Evolutionary conservation across 2,797 vertebrate genomes (phyloP), one percentile per base, ranked within the genome.

Genomic region (Phoxinus dragarum): DNA sequence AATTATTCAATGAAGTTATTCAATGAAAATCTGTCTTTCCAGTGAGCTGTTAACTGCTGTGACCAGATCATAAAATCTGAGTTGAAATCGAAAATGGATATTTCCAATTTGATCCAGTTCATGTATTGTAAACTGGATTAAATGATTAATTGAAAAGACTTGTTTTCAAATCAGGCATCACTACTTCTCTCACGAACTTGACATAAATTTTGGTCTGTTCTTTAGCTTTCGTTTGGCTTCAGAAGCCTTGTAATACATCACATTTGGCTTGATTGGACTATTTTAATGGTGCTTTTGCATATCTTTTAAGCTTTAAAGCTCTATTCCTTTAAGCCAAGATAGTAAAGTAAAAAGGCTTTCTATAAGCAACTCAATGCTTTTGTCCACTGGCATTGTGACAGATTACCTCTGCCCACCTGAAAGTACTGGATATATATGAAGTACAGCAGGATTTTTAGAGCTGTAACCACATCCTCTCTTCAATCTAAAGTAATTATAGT

Each of bases 351-450:
- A 85, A 47, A 52, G 47, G 27, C 21, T 31, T 59, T 81, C 68
- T 74, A 85, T 81, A 64, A 90, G 74, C 38, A 44, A 64, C 64
- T 89, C 69, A 66, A 56, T 79, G 74, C n/a, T 81, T 81, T 71
- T 49, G 14, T 80, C 71, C 21, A 6, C 49, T 54, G 89, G 89
- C 87, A 68, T 64, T n/a, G 72, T 69, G 86, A 85, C 91, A 90
- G 49, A 80, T 85, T 82, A 88, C 90, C 84, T 78, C 67, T 78
- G 17, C 76, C 61, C 44, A 47, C 80, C 61, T 81, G 36, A 34
- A 68, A 42, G n/a, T 34, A 73, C 40, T 64, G 12, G 40, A 61
- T 59, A 52, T 21, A 75, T 38, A 52, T 17, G 59, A 9, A 9
- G 52, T 40, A 71, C 17, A 71, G 34, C 64, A 69, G 66, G 66